phyloP scores from a whole-genome alignment of 2,113 vertebrate species.

The Pimephales promelas region DNA sequence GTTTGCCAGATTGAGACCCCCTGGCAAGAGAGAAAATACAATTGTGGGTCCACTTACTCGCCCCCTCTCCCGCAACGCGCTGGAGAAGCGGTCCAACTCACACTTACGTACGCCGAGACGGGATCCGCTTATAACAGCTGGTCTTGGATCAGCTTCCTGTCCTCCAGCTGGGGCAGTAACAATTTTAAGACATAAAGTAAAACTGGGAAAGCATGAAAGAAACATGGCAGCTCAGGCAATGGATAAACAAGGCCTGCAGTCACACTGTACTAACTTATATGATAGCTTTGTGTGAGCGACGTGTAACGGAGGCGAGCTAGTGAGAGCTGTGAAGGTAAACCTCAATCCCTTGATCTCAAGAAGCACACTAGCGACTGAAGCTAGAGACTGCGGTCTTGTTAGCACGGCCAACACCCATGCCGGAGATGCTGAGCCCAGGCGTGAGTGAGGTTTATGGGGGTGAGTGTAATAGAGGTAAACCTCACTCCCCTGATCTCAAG shows the following conservation, averaged over 20 bases:
- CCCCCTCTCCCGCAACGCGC: slow-evolving; percentile 64
- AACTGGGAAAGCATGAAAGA: slow-evolving; percentile 4
- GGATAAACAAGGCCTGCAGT: slow-evolving; percentile 12
- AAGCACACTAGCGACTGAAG: too few relatives aligned
- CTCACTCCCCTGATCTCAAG: too few relatives aligned
- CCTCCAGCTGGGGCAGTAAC: slow-evolving; percentile 28
- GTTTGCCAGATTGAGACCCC: slow-evolving; percentile 65
- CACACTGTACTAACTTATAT: neutral
- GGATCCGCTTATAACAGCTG: slow-evolving; percentile 36
- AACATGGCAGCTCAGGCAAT: neutral
- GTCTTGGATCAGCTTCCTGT: slow-evolving; percentile 35
- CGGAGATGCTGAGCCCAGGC: too few relatives aligned
- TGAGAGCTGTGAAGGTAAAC: too few relatives aligned
- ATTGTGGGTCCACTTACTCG: slow-evolving; percentile 61
- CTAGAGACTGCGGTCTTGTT: too few relatives aligned
- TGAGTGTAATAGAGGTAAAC: too few relatives aligned
- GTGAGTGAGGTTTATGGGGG: too few relatives aligned
- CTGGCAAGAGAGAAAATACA: slow-evolving; percentile 69
- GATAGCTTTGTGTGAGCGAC: neutral
- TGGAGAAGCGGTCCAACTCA: slow-evolving; percentile 44
- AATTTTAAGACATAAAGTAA: slow-evolving; percentile 17
- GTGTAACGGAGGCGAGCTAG: too few relatives aligned
- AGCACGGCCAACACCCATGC: too few relatives aligned
- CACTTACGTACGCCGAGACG: slow-evolving; percentile 14
- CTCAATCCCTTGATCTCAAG: too few relatives aligned